Evolutionary conservation across 2,797 vertebrate species (phyloP).

Genomic region (Ambastaia sidthimunki): DNA sequence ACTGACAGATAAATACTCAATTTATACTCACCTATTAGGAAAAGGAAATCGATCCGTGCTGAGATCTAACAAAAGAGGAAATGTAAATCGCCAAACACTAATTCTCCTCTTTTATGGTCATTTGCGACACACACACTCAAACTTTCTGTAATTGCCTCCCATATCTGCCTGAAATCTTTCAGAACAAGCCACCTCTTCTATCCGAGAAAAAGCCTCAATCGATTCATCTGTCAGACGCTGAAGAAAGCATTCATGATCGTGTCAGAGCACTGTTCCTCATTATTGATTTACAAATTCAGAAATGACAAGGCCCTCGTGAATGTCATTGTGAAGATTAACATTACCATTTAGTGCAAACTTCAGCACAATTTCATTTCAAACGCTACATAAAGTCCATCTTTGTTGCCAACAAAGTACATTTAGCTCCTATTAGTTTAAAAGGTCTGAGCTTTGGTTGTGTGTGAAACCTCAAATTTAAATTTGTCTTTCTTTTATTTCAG

Average conservation of each 20-base stretch:
- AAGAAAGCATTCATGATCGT: conserved; percentile 44
- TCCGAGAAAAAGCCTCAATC: conserved; percentile 26
- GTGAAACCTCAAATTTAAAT: background rate
- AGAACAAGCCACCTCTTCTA: conserved; percentile 38
- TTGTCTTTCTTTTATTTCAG: background rate
- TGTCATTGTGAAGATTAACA: conserved; percentile 26
- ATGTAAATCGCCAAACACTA: conserved; percentile 25
- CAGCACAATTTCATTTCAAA: background rate
- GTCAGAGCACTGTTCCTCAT: conserved; percentile 20
- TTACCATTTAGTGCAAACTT: conserved; percentile 15
- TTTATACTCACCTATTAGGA: conserved; percentile 1
- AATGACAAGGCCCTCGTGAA: conserved; percentile 27
- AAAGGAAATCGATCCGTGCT: conserved; percentile 24
- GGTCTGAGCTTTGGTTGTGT: background rate
- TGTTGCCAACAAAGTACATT: background rate
- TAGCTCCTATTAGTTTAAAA: background rate
- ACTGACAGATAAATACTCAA: background rate
- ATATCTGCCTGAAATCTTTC: conserved; percentile 37
- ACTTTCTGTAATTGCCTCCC: conserved; percentile 13
- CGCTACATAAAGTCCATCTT: background rate
- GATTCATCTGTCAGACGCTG: conserved; percentile 38
- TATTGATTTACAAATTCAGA: conserved; percentile 43
- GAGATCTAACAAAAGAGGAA: conserved; percentile 4
- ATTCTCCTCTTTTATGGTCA: conserved; percentile 37
- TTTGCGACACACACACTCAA: conserved; percentile 1